These are phyloP conservation scores for Heliconius himera DNA, from an alignment of 1,140 invertebrate genomes.

Conservation along the genomic window DNA sequence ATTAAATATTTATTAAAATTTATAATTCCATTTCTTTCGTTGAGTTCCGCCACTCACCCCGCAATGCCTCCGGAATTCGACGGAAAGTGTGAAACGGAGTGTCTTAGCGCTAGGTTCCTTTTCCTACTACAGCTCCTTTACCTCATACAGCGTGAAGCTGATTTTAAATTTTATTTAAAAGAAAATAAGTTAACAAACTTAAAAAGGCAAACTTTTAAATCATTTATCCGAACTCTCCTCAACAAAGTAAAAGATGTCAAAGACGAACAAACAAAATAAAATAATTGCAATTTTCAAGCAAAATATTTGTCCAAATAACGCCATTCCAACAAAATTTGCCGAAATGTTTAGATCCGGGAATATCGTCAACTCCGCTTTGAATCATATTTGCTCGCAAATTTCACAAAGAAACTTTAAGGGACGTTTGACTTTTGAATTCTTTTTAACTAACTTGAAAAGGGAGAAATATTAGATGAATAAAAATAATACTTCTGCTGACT, in stretches of 20 bases:
- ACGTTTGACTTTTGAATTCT: slow-evolving; percentile 24
- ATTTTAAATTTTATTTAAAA: no score
- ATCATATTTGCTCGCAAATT: slow-evolving; percentile 49
- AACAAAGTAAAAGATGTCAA: slow-evolving; percentile 9
- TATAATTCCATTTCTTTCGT: no score
- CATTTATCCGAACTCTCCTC: not conserved
- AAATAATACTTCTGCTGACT: not conserved
- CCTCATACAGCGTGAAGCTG: no score
- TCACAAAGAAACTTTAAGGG: slow-evolving; percentile 47
- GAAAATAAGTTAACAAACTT: not conserved
- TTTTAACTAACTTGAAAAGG: slow-evolving; percentile 15
- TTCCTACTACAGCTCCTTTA: no score
- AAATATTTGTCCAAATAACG: slow-evolving; percentile 23
- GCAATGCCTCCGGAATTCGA: no score
- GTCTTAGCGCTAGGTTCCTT: no score
- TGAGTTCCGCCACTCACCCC: no score
- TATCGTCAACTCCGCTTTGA: slow-evolving; percentile 38
- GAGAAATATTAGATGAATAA: not conserved
- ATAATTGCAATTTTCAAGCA: slow-evolving; percentile 13
- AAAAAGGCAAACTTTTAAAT: slow-evolving; percentile 2
- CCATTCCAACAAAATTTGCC: slow-evolving; percentile 15
- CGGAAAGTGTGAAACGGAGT: no score
- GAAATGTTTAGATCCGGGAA: slow-evolving; percentile 32
- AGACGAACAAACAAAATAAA: slow-evolving; percentile 8
- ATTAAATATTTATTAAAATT: no score